Base-by-base conservation (phyloP, 2,797 vertebrate species). In the Hephaestus fuliginosus region DNA sequence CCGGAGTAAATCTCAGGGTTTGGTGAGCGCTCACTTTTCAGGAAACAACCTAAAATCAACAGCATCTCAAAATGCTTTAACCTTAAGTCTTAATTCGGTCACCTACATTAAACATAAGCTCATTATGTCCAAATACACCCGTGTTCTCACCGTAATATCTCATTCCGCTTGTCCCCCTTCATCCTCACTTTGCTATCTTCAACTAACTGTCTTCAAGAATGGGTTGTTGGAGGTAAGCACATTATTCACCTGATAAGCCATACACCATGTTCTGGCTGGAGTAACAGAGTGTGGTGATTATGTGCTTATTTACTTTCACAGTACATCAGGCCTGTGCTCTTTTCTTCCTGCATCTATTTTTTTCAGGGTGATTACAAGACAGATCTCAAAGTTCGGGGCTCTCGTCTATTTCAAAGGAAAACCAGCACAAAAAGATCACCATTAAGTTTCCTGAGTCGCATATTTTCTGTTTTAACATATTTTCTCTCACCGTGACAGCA, bases 261-360 rank as follows among this genome's bases (percentile, higher is more conserved):
- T 57, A 74, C 71, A 64, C 53, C n/a, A 49, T 78, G 69, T 81
- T 86, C 69, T 3, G 20, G 43, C 48, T 69, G 46, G 43, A 68
- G 76, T 55, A 51, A 72, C 73, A 83, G 70, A 73, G 57, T 30
- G 58, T 25, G 49, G 64, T 69, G 65, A 84, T 79, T 87, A 78
- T 74, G 71, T 83, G 46, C 48, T 82, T 78, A 70, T 83, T 86
- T 84, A 76, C 63, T 61, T 64, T 53, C 5, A 1, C 28, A n/a
- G 53, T 72, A 76, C 25, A 72, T 74, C 46, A 77, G 22, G 20
- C 46, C 52, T 64, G 28, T 0, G 2, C 51, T 60, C 33, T 58
- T 8, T 53, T 72, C 2, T 51, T 39, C 18, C 17, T 71, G 28
- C 49, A 68, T 85, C 39, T 18, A 43, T 73, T 20, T 70, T 30